These are phyloP conservation scores for Platorchestia sp. DNA, from an alignment of 1,140 invertebrate species.

Conservation along the genomic window DNA sequence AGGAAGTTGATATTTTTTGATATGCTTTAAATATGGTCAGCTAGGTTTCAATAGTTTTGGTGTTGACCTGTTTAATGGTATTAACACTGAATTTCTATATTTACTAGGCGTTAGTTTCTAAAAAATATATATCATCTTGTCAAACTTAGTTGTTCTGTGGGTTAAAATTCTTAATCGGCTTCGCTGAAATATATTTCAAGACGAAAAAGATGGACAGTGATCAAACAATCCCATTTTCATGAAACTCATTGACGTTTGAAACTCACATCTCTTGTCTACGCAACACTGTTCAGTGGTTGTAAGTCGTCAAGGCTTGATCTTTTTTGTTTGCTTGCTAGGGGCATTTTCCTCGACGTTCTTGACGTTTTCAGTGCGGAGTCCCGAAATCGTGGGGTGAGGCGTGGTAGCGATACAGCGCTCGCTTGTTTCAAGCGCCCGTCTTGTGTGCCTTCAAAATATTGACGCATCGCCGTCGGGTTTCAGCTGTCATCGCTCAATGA, in stretches of 20 bases:
- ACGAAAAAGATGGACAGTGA: neutral
- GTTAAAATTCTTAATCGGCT: neutral
- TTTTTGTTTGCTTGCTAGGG: neutral
- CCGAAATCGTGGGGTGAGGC: neutral
- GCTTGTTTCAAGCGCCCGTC: neutral
- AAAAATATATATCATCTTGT: neutral
- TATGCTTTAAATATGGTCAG: neutral
- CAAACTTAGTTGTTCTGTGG: neutral
- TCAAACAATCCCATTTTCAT: neutral
- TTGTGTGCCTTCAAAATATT: conserved; percentile 19
- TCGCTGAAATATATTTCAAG: neutral
- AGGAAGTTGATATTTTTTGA: neutral
- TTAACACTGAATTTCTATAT: neutral
- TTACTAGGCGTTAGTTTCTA: neutral
- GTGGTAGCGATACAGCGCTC: neutral
- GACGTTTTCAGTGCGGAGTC: neutral
- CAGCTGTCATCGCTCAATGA: neutral
- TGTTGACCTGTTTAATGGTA: neutral
- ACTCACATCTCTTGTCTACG: neutral
- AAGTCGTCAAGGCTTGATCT: neutral
- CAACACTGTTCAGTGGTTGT: neutral
- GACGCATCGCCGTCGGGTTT: neutral
- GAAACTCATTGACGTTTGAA: neutral
- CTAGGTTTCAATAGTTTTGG: neutral
- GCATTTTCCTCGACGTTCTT: neutral